Evolutionary conservation across 2,113 vertebrate genomes (phyloP), one percentile per base, ranked within the genome.

Genomic region (Erpornis zantholeuca): DNA sequence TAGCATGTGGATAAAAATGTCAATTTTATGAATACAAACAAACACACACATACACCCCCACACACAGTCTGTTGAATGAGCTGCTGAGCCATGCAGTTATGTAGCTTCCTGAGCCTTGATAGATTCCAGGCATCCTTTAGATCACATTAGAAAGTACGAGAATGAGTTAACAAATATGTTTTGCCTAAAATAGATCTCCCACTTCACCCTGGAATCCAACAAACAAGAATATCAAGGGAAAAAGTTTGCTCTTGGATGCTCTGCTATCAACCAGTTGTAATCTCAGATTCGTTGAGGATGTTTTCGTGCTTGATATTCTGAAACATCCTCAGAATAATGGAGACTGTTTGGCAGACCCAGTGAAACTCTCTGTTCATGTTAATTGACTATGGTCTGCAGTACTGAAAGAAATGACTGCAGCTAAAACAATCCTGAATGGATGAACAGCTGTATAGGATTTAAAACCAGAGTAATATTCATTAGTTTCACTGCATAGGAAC

Each of bases 1-100:
- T 33, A 70, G 36, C 4, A 45, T 0, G 0, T 14, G 17, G 52
- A 35, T 63, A 50, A 82, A 63, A 89, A 57, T 25, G 28, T 54
- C 2, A 6, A 24, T 80, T 86, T 77, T 72, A 52, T 35, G 24
- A 61, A 75, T 24, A 38, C 1, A 6, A 77, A 33, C 24, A 63
- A 6, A n/a, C 22, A 11, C 28, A 57, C 25, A 20, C 10, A 36
- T 15, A 31, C 28, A 44, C 38, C 38, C 12, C 4, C 2, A 29
- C 27, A 5, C 3, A 0, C 1, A 9, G 19, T 87, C 38, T 60
- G 19, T 22, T 0, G 0, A 72, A 68, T 27, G 6, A 77, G 59
- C n/a, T 92, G 53, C 69, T 68, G 64, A 75, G 45, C 68, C 56
- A 28, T 29, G 36, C 24, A 60, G 16, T 42, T 49, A 3, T 12